Base-by-base conservation (phyloP, 2,888 invertebrate genomes). In the Drosophila anomalipes region DNA sequence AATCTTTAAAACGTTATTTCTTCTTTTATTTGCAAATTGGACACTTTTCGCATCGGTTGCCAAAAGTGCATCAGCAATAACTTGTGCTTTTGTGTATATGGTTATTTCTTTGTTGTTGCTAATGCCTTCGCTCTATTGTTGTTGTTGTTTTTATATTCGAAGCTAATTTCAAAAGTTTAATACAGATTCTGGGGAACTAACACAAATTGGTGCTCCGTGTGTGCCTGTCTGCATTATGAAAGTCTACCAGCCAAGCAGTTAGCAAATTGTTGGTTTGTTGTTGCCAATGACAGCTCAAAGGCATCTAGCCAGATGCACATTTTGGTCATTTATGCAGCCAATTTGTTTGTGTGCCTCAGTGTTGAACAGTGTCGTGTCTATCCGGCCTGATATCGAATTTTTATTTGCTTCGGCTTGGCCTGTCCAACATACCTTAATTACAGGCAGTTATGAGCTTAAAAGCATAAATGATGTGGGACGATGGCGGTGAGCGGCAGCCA, bases 401-500 rank as follows among this genome's bases (percentile, higher is more conserved):
- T 86, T 83, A 83, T 83, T 86, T 88, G 68, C 57, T 52, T 53
- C 71, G 66, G 49, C 44, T 71, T 56, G 77, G 64, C 71, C 62
- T 32, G 76, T 64, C 64, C 82, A 82, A 90, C 88, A 83, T 85
- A 79, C 86, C 90, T 90, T 86, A 90, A 86, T 86, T 90, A 86
- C 87, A 77, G 84, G 79, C 90, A 90, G 89, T 89, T 86, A 89
- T 90, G 89, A 71, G 87, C 85, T 90, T 87, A 86, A 86, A 86
- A 86, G 86, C 86, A 86, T 86, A 86, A 90, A 79, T 90, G 84
- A 86, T 90, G 89, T 28, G 22, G 44, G 44, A 12, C 39, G 74
- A 35, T 28, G n/a, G 14, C 16, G 19, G 47, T 22, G 60, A 4
- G 44, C 52, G 52, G 66, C 49, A 69, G 78, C 81, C 83, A 77